Percentiles rank a stretch among this genome's conserved stretches.
phyloP scores from a whole-genome alignment of 2,797 vertebrate genomes.

The Eospalax fontanierii region DNA sequence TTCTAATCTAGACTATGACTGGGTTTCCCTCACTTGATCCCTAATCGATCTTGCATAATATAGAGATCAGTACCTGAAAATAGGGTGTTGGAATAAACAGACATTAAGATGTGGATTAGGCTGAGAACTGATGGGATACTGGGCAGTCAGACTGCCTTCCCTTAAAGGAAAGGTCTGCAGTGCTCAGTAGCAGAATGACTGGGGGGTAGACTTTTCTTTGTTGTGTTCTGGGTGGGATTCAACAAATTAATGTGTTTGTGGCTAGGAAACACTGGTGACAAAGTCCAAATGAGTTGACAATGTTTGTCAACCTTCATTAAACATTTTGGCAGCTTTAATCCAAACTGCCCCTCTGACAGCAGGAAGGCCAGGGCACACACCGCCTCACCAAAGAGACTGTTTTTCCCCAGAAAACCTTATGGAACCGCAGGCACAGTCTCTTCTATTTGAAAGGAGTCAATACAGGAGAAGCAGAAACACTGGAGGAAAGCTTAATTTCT shows the following conservation, averaged over 20 bases:
- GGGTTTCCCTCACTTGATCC: neutral
- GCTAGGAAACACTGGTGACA: neutral
- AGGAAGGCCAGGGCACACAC: neutral
- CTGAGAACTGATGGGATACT: neutral
- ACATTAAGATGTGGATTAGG: neutral
- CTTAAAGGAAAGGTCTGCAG: neutral
- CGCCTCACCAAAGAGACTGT: neutral
- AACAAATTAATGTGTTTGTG: neutral
- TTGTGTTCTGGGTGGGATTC: neutral
- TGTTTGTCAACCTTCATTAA: neutral
- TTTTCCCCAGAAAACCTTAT: neutral
- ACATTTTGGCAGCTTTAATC: neutral
- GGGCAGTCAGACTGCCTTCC: neutral
- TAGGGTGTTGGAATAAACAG: neutral
- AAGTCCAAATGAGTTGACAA: neutral
- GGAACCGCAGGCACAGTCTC: neutral
- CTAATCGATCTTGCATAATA: constrained; percentile 7
- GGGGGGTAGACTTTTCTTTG: neutral
- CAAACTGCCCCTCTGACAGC: neutral
- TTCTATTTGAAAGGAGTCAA: neutral
- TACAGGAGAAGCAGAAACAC: neutral
- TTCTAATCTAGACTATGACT: neutral
- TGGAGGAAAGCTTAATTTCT: neutral
- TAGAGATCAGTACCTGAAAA: neutral
- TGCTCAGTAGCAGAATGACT: neutral